Evolutionary conservation across 1,140 invertebrate genomes (phyloP), one percentile per base, ranked within the genome.

Genomic region (Drosophila trapezifrons): DNA sequence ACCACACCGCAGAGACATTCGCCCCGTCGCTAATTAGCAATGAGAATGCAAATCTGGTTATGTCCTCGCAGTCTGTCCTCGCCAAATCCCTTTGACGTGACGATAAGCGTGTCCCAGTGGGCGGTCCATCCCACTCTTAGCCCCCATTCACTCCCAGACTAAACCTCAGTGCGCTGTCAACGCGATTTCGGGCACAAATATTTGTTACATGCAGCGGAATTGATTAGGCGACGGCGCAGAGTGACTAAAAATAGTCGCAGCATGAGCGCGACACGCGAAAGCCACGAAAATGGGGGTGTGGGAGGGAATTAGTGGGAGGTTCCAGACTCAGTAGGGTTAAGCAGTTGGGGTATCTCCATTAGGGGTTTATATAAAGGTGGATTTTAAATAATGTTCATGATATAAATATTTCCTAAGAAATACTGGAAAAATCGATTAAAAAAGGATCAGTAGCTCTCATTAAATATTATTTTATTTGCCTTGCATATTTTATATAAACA

Each of bases 171-270:
- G 13, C 25, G 22, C 54, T 51, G 32, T 45, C 49, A 45, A 29
- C 20, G 47, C 73, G 49, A 76, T 76, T 77, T 77, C 25, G 74
- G 54, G 55, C 54, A 60, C 73, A 77, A 77, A 77, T 77, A 77
- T 76, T 76, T 76, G 72, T 54, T 76, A 46, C 73, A 76, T 76
- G 73, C 73, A 66, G 45, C 22, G 62, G 73, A 52, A 76, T 76
- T 76, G 73, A 76, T 76, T 76, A 76, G 60, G 38, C 60, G 54
- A 54, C 56, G 29, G 45, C 55, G 17, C 40, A 25, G 32, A 38
- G 22, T 18, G 55, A 29, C 73, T 76, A 76, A 76, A 76, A 67
- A 67, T 76, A 76, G 72, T 37, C 72, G 29, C 73, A 67, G 73
- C 72, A 58, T 58, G 73, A 22, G 27, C 9, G 51, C 66, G 51